Base-by-base conservation (phyloP, 2,888 invertebrate genomes). In the Lasioglossum villosulum region DNA sequence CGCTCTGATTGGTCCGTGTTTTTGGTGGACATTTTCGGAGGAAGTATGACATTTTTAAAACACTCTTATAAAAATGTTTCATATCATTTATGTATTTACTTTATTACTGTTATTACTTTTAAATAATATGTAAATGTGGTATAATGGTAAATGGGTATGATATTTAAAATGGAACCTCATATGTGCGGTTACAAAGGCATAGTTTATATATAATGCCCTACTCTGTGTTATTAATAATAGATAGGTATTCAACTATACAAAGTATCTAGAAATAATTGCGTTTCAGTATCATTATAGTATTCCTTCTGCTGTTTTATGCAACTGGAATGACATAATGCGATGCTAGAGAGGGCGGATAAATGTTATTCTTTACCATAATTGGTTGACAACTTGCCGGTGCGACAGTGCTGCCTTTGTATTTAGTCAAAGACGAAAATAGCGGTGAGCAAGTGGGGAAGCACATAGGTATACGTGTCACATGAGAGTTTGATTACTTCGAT, bases 241-340 rank as follows among this genome's bases (percentile, higher is more conserved):
- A 34, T 19, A 34, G 34, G 19, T 66, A 66, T 34, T 66, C 19
- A 66, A 34, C 30, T 34, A 34, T 66, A 34, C 8, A 34, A 19
- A 66, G 14, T 19, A 19, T 66, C 14, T 19, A 6, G 27, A 59
- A 59, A 59, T 16, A 63, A 63, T 59, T 27, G 27, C 27, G 27
- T 63, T 63, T 27, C 5, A 63, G 4, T 59, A 59, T 14, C 27
- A 27, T 16, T 16, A 16, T 59, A 27, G 48, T 48, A 23, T 23
- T 23, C 48, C 48, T 23, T 12, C 10, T n/a, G 56, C 10, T 8
- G 56, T n/a, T 56, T 52, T 56, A 56, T 56, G 56, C 56, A 56
- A 56, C 56, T n/a, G 10, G n/a, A n/a, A 56, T 56, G 56, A 56
- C 56, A n/a, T 56, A 56, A n/a, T 56, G n/a, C n/a, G 56, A 56